phyloP scores from a whole-genome alignment of 1,140 invertebrate species.

The Pteromalus puparum region DNA sequence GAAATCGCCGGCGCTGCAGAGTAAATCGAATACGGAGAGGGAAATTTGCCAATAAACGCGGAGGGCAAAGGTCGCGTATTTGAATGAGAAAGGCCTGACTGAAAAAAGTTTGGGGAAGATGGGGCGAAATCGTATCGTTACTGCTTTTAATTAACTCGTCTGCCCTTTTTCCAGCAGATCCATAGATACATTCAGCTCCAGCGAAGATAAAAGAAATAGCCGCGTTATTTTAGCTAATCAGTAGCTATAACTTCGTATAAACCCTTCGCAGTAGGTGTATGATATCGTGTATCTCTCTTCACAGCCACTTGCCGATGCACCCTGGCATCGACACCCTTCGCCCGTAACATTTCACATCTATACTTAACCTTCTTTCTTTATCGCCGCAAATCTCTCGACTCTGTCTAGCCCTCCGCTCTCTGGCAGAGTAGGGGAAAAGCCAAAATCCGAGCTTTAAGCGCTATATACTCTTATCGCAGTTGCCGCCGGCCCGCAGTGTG shows the following conservation, averaged over 20 bases:
- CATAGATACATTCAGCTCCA: background rate
- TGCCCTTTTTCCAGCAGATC: background rate
- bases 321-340: constrained; percentile 5
- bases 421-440: background rate
- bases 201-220: background rate
- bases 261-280: too few relatives aligned
- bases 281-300: too few relatives aligned
- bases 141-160: constrained; percentile 33
- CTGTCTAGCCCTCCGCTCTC: background rate
- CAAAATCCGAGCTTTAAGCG: constrained; percentile 23
- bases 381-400: constrained; percentile 4
- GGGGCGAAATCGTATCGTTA: constrained; percentile 5
- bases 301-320: background rate
- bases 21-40: background rate
- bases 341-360: background rate
- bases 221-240: background rate
- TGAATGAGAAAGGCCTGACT: background rate
- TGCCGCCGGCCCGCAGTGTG: background rate
- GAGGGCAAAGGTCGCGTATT: background rate
- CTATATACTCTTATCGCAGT: background rate
- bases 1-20: background rate
- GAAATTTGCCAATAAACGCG: constrained; percentile 12
- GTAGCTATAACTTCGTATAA: too few relatives aligned
- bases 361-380: constrained; percentile 35
- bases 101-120: background rate